Percentiles rank a stretch among this genome's conserved stretches.
Conservation (phyloP, 1,140 invertebrate species). For the Drosophila quadrilineata region DNA sequence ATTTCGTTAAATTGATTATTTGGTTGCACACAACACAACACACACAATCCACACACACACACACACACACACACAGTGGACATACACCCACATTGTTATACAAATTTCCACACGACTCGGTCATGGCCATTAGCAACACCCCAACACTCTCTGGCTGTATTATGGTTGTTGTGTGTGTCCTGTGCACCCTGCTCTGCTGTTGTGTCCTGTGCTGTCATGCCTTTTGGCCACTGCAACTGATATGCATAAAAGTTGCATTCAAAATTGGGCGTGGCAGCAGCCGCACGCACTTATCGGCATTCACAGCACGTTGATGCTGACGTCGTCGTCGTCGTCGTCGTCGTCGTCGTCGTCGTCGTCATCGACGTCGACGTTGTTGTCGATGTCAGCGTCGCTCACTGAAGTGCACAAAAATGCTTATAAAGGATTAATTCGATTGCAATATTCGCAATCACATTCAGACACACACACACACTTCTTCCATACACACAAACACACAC, state of each 20-base stretch:
- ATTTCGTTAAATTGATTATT: constrained; percentile 70
- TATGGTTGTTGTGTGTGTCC: constrained; percentile 26
- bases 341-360: not conserved
- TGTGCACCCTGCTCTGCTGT: not conserved
- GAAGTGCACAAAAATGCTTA: constrained; percentile 76
- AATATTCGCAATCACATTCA: constrained; percentile 59
- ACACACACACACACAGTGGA: constrained; percentile 14
- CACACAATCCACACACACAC: constrained; percentile 28
- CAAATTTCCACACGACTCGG: constrained; percentile 38
- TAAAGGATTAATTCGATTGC: constrained; percentile 78
- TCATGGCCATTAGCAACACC: constrained; percentile 54
- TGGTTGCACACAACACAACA: constrained; percentile 48
- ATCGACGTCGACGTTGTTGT: not conserved
- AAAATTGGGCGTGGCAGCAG: constrained; percentile 45
- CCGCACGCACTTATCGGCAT: constrained; percentile 68
- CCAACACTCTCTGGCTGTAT: constrained; percentile 1
- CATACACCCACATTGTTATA: constrained; percentile 24
- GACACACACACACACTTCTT: no score
- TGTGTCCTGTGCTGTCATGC: constrained; percentile 3
- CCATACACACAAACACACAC: no score
- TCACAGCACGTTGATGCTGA: constrained; percentile 52
- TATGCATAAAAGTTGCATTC: constrained; percentile 42
- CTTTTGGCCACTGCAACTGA: constrained; percentile 15
- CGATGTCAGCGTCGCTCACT: constrained; percentile 28
- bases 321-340: no score